Base-by-base conservation (phyloP, 2,888 invertebrate species). In the Xestia sexstrigata region DNA sequence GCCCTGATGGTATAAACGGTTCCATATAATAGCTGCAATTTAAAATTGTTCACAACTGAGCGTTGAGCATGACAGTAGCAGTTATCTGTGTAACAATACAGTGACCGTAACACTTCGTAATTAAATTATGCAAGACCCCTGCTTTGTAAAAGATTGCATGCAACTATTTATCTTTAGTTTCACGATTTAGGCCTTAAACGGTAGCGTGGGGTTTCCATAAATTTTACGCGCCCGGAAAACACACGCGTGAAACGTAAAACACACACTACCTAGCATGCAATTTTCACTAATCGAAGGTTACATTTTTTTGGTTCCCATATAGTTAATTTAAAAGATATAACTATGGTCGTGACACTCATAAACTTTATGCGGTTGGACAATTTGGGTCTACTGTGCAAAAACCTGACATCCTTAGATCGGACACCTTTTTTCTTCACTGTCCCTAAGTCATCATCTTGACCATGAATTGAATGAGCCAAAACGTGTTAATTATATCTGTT, bases 1-100 rank as follows among this genome's bases (percentile, higher is more conserved):
- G 0, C 30, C 69, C 76, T 81, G 76, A 9, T 79, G 20, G 2
- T 65, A 58, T 75, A 81, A 69, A 79, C 68, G 81, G 74, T 74
- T 63, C 11, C 15, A 30, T 45, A 60, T 45, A 67, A 45, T 47
- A 63, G 17, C 9, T 42, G 13, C 30, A 42, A 58, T 45, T 30
- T 20, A 17, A 67, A 42, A 67, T 67, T 20, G 8, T 52, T 81
- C 39, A 35, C 35, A 45, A 20, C 47, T 23, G 13, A 55, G 15
- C 35, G 30, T 42, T 66, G 13, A 63, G 4, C 42, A 52, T 47
- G 4, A 23, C 45, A 17, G 15, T 9, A 47, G 20, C n/a, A 23
- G 8, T 39, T 58, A 49, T 8, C 8, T 17, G n/a, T n/a, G n/a
- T 35, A 13, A 13, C 3, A 23, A n/a, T 35, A 20, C 23, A 35